Conservation (phyloP, 2,113 vertebrate genomes). For the Alectura lathami region DNA sequence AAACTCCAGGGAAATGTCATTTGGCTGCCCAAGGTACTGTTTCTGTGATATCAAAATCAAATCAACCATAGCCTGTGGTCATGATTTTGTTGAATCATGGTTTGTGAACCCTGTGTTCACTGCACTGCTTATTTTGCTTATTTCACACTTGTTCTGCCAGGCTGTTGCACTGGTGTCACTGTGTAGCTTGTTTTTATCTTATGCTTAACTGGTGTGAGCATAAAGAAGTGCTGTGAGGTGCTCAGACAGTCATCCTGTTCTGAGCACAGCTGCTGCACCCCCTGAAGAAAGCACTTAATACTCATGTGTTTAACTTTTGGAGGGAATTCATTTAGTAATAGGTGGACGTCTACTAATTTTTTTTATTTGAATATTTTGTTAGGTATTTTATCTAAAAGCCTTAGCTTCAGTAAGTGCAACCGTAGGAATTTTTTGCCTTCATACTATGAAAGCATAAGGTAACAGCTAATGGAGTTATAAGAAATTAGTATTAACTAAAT, state of each 20-base stretch:
- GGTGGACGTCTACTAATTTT: neutral
- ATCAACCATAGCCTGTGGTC: neutral
- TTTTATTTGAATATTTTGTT: neutral
- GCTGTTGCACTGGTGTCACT: neutral
- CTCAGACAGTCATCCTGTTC: neutral
- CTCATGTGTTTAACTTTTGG: neutral
- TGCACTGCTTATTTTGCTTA: neutral
- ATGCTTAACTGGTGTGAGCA: neutral
- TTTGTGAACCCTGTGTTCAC: neutral
- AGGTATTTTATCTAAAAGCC: neutral
- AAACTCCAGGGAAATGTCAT: neutral
- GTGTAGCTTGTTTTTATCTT: rapidly evolving
- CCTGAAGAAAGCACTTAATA: neutral
- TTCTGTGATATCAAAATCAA: neutral
- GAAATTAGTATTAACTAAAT: neutral
- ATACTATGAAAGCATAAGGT: neutral
- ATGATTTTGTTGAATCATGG: neutral
- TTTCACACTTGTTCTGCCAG: rapidly evolving
- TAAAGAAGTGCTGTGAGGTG: neutral
- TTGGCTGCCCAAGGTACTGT: neutral
- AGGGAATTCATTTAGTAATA: neutral
- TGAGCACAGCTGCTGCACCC: neutral
- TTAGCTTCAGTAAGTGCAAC: neutral
- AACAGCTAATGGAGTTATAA: neutral
- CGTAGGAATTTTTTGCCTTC: neutral